Base-by-base conservation (phyloP, 2,888 invertebrate species). In the Diarsia dahlii region DNA sequence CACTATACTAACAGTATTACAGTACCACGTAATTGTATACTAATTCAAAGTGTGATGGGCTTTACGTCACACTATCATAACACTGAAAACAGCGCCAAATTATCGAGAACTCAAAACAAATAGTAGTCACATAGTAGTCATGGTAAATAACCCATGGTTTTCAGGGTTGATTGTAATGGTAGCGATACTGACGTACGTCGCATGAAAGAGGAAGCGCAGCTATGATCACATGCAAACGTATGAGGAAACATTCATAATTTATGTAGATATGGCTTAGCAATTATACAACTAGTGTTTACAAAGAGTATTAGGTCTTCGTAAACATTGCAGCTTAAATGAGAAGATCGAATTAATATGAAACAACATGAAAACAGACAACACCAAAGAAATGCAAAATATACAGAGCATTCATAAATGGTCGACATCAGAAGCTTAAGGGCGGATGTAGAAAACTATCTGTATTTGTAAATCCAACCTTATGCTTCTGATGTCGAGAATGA, bases 241-340 rank as follows among this genome's bases (percentile, higher is more conserved):
- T 48, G 48, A 45, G 9, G 18, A 46, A 74, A 62, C n/a, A 20
- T 34, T 79, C 18, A 56, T 23, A 13, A 56, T 56, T 28, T 20
- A 56, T 45, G 45, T 54, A 64, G 39, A n/a, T 23, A 46, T 10
- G 62, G 28, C 52, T 34, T 45, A 39, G 48, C 74, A 56, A 56
- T 45, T 74, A 28, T 50, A 23, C 60, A 62, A 52, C 12, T n/a
- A 56, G 56, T 56, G 39, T 39, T 39, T 56, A 56, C 4, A 10
- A 20, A 28, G 28, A 28, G 28, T 28, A 28, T 28, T 28, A 28
- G 28, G 28, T 28, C 28, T 28, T 28, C 28, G 28, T 28, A 28
- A 28, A 28, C 20, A 56, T 54, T 10, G 54, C 48, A 18, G 20
- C 15, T 50, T 23, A 52, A 13, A 20, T 50, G 23, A 20, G 50